Conservation (phyloP, 2,888 invertebrate genomes). For the Dryadula phaetusa region DNA sequence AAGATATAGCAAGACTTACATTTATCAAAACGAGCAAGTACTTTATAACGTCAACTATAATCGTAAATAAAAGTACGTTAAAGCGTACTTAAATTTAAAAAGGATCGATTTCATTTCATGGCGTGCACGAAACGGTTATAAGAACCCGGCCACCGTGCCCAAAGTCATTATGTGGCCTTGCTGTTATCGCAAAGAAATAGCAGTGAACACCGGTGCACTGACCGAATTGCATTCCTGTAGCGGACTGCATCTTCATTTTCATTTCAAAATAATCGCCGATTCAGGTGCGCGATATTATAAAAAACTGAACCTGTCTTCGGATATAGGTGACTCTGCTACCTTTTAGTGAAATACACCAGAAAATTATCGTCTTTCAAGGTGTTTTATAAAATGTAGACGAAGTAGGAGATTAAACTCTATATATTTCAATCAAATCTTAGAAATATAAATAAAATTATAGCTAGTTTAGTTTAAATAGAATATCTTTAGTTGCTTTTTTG, state of each 20-base stretch:
- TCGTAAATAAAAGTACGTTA: slow-evolving; percentile 29
- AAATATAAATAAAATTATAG: too few species aligned
- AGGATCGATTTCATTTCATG: slow-evolving; percentile 44
- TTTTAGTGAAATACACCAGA: background rate
- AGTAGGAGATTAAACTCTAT: too few species aligned
- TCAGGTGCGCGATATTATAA: background rate
- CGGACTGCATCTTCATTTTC: slow-evolving; percentile 39
- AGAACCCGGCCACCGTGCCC: slow-evolving; percentile 64
- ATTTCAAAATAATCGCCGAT: slow-evolving; percentile 24
- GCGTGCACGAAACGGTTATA: slow-evolving; percentile 46
- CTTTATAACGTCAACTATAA: slow-evolving; percentile 2
- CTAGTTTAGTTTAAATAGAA: background rate
- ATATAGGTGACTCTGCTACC: background rate
- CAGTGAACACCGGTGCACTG: slow-evolving; percentile 53
- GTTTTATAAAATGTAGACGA: too few species aligned
- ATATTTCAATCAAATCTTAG: too few species aligned
- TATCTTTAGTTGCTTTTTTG: background rate
- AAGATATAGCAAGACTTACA: background rate
- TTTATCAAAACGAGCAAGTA: slow-evolving; percentile 4
- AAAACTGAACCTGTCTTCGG: slow-evolving; percentile 14
- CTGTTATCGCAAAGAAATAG: slow-evolving; percentile 73
- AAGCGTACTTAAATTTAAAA: slow-evolving; percentile 35
- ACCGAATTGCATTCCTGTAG: slow-evolving; percentile 41
- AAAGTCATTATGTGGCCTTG: slow-evolving; percentile 78
- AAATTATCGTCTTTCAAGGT: background rate